Conservation (phyloP, 2,113 vertebrate genomes). For the Nothobranchius furzeri region DNA sequence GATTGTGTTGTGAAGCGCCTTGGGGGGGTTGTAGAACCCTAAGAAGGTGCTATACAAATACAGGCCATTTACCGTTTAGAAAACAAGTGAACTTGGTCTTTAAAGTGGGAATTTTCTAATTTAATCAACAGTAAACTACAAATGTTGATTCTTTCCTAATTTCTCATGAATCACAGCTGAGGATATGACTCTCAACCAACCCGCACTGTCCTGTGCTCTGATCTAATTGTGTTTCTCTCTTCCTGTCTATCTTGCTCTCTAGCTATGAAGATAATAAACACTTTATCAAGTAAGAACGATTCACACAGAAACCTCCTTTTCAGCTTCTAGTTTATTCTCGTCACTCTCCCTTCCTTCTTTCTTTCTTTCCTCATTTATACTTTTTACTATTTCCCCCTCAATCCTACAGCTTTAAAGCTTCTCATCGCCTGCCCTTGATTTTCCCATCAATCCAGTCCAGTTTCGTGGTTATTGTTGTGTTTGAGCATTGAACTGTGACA, state of each 20-base stretch:
- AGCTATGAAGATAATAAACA: conserved; percentile 99
- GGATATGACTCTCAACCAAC: conserved; percentile 82
- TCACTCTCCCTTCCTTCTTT: conserved; percentile 30
- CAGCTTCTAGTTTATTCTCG: conserved; percentile 68
- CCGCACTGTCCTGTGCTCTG: conserved; percentile 87
- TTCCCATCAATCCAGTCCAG: conserved; percentile 50
- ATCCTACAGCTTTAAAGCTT: conserved; percentile 41
- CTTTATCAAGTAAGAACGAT: conserved; percentile 99
- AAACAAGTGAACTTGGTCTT: no score
- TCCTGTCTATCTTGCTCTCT: conserved; percentile 98
- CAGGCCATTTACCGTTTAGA: no score
- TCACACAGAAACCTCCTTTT: conserved; percentile 88
- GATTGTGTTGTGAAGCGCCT: no score
- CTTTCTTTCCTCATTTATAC: not conserved
- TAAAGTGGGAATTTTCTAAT: conserved; percentile 28
- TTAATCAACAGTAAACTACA: conserved; percentile 48
- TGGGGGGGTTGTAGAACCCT: no score
- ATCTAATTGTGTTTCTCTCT: conserved; percentile 96
- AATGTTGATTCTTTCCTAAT: conserved; percentile 43
- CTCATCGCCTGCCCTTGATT: conserved; percentile 39
- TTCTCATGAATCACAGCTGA: conserved; percentile 69
- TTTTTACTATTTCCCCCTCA: conserved; percentile 3
- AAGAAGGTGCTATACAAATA: no score
- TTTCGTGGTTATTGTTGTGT: conserved; percentile 49
- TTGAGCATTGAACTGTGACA: conserved; percentile 50